Percentiles rank a stretch among this genome's conserved stretches.
phyloP scores from a whole-genome alignment of 2,797 vertebrate species.

The Pangasius larnaudii region DNA sequence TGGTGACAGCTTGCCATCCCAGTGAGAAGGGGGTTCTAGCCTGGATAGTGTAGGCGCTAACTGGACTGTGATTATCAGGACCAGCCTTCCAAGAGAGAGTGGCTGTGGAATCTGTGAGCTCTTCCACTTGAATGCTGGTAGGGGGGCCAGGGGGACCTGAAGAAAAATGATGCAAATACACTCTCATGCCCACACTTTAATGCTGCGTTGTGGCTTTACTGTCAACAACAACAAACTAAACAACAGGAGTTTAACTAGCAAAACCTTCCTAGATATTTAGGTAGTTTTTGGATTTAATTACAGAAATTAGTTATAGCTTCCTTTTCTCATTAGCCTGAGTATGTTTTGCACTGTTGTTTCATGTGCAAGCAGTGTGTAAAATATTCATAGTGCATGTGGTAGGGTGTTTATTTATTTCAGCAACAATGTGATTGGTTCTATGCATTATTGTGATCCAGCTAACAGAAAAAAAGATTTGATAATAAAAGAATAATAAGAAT shows the following conservation, averaged over 20 bases:
- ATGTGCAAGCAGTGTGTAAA: conserved; percentile 29
- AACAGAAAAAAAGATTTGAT: neutral
- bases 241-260: conserved; percentile 59
- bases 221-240: conserved; percentile 40
- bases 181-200: conserved; percentile 51
- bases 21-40: conserved; percentile 96
- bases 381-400: conserved; percentile 23
- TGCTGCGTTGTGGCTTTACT: conserved; percentile 37
- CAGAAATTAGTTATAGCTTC: conserved; percentile 65
- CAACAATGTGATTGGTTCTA: neutral
- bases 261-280: conserved; percentile 44
- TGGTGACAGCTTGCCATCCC: conserved; percentile 96
- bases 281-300: conserved; percentile 59
- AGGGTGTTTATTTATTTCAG: conserved; percentile 9
- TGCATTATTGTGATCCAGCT: neutral
- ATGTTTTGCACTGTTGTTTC: conserved; percentile 1
- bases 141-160: conserved; percentile 94
- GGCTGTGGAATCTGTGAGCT: conserved; percentile 92
- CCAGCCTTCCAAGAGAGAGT: conserved; percentile 96
- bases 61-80: conserved; percentile 96
- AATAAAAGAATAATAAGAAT: neutral
- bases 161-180: conserved; percentile 50
- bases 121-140: conserved; percentile 89
- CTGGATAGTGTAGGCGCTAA: conserved; percentile 91
- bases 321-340: neutral